Conservation (phyloP, 1,140 invertebrate species). For the Zaprionus vittiger region DNA sequence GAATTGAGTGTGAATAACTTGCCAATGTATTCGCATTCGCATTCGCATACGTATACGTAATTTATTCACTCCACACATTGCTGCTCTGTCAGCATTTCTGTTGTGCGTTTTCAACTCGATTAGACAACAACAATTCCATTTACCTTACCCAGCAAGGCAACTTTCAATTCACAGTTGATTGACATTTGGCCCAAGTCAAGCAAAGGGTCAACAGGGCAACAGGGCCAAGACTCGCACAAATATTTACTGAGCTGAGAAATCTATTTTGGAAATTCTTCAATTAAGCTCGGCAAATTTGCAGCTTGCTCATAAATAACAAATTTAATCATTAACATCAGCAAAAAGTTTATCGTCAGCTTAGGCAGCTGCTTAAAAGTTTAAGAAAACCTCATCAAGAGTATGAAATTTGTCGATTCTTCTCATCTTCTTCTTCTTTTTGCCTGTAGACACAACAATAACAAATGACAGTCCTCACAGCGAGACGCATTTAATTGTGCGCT, state of each 20-base stretch:
- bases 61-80: constrained; percentile 13
- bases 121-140: constrained; percentile 8
- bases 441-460: background rate
- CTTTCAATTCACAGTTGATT: constrained; percentile 10
- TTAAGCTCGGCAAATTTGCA: constrained; percentile 1
- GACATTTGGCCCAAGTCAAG: background rate
- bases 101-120: background rate
- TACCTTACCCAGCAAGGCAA: background rate
- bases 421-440: background rate
- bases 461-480: constrained; percentile 2
- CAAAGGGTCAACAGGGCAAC: background rate
- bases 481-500: background rate
- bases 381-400: background rate
- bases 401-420: background rate
- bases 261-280: background rate
- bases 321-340: constrained; percentile 6
- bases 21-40: background rate
- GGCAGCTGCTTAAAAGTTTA: background rate
- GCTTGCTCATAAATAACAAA: background rate
- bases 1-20: constrained; percentile 11
- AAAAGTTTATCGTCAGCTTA: background rate
- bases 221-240: background rate
- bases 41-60: background rate
- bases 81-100: constrained; percentile 7
- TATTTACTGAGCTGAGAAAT: background rate